Conservation (phyloP, 2,888 invertebrate species). For the Lycophotia porphyrea region DNA sequence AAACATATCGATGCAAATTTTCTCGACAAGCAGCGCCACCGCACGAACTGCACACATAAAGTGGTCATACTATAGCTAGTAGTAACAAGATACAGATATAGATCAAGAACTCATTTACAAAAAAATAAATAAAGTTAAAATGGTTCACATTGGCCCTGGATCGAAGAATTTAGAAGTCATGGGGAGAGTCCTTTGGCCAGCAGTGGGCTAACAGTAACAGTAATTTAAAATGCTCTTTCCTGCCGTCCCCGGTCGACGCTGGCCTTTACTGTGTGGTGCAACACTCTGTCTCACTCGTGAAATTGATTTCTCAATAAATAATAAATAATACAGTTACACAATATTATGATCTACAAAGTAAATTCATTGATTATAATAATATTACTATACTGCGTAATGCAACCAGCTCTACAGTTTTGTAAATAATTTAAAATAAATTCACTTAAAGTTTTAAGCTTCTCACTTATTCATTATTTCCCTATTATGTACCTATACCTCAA, state of each 20-base stretch:
- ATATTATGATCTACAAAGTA: conserved; percentile 24
- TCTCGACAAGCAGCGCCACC: too few species aligned
- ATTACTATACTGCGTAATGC: conserved; percentile 20
- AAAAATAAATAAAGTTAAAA: too few species aligned
- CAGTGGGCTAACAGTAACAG: too few species aligned
- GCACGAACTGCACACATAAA: too few species aligned
- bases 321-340: background rate
- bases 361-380: conserved; percentile 7
- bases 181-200: too few species aligned
- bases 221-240: background rate
- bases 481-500: background rate
- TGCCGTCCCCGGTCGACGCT: background rate
- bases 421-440: conserved; percentile 65
- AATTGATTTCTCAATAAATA: conserved; percentile 1
- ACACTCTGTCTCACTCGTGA: conserved; percentile 4
- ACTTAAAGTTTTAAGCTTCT: conserved; percentile 39
- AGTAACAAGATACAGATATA: too few species aligned
- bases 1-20: too few species aligned
- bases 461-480: background rate
- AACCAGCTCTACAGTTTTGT: conserved; percentile 51
- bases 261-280: background rate
- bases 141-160: too few species aligned
- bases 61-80: too few species aligned
- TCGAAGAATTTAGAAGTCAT: too few species aligned
- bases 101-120: too few species aligned